Percentiles rank a stretch among this genome's conserved stretches.
These are phyloP conservation scores for Dreissena polymorpha DNA, from an alignment of 1,140 invertebrate species.

Conservation along the genomic window DNA sequence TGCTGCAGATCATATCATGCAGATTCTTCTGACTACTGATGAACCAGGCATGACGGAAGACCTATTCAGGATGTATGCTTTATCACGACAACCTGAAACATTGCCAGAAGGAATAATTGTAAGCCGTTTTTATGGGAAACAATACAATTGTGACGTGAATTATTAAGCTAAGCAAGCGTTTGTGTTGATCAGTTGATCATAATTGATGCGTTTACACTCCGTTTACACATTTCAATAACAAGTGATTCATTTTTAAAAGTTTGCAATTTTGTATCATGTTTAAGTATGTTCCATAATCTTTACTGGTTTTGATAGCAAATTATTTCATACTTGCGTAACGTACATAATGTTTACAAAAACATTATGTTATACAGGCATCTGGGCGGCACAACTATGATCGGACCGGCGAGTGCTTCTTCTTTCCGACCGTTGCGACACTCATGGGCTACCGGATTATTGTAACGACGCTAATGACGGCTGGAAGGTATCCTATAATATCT, in stretches of 20 bases:
- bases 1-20: constrained; percentile 87
- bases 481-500: constrained; percentile 59
- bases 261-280: too few species aligned
- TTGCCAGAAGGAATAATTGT: constrained; percentile 68
- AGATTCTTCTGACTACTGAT: constrained; percentile 61
- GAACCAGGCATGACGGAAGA: constrained; percentile 28
- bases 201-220: too few species aligned
- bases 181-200: too few species aligned
- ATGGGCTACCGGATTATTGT: constrained; percentile 67
- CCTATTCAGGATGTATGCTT: constrained; percentile 71
- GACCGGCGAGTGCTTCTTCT: constrained; percentile 55
- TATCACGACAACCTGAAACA: constrained; percentile 51
- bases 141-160: too few species aligned
- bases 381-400: constrained; percentile 58
- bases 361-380: constrained; percentile 38
- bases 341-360: too few species aligned
- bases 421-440: constrained; percentile 61
- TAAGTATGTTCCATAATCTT: too few species aligned
- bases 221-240: too few species aligned
- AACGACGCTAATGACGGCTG: constrained; percentile 69
- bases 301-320: too few species aligned
- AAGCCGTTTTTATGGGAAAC: background rate
- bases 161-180: too few species aligned
- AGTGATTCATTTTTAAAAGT: too few species aligned
- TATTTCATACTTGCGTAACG: too few species aligned